phyloP scores from a whole-genome alignment of 2,113 vertebrate species.

The Sula dactylatra region DNA sequence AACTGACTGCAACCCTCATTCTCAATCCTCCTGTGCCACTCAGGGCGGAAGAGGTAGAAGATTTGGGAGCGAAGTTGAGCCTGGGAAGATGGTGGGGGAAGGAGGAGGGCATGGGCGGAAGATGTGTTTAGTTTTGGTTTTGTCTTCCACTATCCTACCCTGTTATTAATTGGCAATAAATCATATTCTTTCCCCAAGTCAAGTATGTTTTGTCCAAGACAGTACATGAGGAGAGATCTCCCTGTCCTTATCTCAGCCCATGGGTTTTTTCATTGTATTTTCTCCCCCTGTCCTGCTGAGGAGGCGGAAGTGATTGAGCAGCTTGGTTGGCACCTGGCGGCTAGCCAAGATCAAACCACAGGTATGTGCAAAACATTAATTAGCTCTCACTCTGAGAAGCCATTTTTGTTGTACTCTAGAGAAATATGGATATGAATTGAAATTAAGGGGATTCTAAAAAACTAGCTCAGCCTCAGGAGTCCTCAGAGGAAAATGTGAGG shows the following conservation, averaged over 20 bases:
- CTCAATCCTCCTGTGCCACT: neutral
- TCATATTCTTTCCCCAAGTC: neutral
- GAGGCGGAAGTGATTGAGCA: neutral
- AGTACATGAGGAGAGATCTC: neutral
- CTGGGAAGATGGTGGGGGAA: neutral
- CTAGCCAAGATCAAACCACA: neutral
- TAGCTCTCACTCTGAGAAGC: neutral
- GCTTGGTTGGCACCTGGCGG: neutral
- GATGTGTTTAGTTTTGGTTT: neutral
- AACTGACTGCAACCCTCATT: neutral
- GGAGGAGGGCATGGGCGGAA: accelerated
- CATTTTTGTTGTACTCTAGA: neutral
- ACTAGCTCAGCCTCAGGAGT: neutral
- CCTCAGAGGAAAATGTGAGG: neutral
- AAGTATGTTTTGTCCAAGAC: neutral
- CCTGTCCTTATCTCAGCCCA: neutral
- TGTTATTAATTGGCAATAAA: neutral
- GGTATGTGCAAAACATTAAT: neutral
- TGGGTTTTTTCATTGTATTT: neutral
- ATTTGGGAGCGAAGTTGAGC: neutral
- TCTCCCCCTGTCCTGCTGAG: neutral
- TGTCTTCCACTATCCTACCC: neutral
- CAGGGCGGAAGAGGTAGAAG: neutral
- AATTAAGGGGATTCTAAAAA: neutral
- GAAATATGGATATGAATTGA: neutral